Base-by-base conservation (phyloP, 2,113 vertebrate genomes). In the Serilophus lunatus region DNA sequence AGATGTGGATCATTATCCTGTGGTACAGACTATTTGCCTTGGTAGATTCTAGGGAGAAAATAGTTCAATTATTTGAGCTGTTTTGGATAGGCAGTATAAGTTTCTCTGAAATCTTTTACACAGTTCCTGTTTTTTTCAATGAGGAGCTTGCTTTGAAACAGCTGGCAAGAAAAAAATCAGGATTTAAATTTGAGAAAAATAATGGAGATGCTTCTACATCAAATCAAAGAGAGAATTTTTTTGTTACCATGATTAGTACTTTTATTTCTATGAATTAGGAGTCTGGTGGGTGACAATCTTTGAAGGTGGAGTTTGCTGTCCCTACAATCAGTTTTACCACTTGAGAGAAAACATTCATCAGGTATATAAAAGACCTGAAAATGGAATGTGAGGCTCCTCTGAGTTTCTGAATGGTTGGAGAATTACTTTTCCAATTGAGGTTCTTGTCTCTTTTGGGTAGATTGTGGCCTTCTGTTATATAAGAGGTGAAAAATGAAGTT, bases 1-100 rank as follows among this genome's bases (percentile, higher is more conserved):
- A 96, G 86, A 90, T 83, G 59, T 83, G 86, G 56, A 74, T 94
- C 82, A 35, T 87, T 94, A 84, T 70, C 26, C 64, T 51, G 15
- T 25, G 40, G 86, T 33, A 36, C 75, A 80, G 63, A 65, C 77
- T 92, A 38, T 93, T 92, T 95, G 50, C 64, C 74, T 91, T 92
- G 84, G 66, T 74, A 85, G 45, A 65, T 85, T 61, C 65, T 26
- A 38, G 33, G 56, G 61, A 92, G 63, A 92, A 87, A 95, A 78
- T 38, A 76, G 71, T 82, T 92, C 80, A 86, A 59, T 86, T 92
- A 71, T n/a, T 71, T 59, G 86, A 78, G 56, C 74, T 78, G 44
- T 20, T 95, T 89, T 82, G 77, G 87, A 70, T 47, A 74, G 72
- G 33, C 63, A 54, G 20, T 14, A 29, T 47, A 50, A 45, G n/a